A percentile compares a stretch with the other conserved stretches of the same genome.
These are phyloP conservation scores for Nematolebias whitei DNA, from an alignment of 2,113 vertebrate genomes.

Conservation along the genomic window DNA sequence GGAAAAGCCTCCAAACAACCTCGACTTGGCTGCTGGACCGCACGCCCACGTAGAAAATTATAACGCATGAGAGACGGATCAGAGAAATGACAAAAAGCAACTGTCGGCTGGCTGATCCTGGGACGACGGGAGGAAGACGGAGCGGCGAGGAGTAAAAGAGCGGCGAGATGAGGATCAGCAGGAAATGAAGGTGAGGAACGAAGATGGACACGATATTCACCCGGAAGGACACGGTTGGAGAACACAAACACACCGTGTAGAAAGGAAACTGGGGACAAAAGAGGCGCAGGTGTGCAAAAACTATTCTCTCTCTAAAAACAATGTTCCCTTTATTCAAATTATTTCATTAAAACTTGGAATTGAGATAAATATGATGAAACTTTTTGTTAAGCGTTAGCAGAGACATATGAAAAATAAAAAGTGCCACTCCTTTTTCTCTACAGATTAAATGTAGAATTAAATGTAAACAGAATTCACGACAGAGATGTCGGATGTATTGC, in stretches of 20 bases:
- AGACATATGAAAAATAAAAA: no score
- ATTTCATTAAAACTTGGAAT: no score
- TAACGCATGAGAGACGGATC: conserved; percentile 50
- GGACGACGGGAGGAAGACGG: conserved; percentile 14
- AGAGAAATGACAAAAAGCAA: conserved; percentile 55
- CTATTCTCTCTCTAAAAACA: background rate
- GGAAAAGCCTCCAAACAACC: conserved; percentile 6
- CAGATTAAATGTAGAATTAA: no score
- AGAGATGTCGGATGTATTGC: no score
- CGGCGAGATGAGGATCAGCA: conserved; percentile 21
- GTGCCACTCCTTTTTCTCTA: no score
- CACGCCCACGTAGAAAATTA: conserved; percentile 51
- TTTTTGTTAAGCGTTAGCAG: no score
- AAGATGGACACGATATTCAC: background rate
- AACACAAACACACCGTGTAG: background rate
- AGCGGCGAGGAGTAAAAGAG: conserved; percentile 9
- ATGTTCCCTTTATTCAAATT: no score
- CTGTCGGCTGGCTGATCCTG: conserved; percentile 13
- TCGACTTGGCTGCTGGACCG: conserved; percentile 45
- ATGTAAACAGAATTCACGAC: no score
- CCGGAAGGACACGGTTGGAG: background rate
- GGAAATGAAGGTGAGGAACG: conserved; percentile 8
- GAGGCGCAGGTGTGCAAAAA: background rate
- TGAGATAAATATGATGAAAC: no score
- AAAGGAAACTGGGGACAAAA: background rate